A percentile compares a stretch with the other conserved stretches of the same genome.
Evolutionary conservation across 1,140 invertebrate species (phyloP).

Genomic region (Caerostris darwini): DNA sequence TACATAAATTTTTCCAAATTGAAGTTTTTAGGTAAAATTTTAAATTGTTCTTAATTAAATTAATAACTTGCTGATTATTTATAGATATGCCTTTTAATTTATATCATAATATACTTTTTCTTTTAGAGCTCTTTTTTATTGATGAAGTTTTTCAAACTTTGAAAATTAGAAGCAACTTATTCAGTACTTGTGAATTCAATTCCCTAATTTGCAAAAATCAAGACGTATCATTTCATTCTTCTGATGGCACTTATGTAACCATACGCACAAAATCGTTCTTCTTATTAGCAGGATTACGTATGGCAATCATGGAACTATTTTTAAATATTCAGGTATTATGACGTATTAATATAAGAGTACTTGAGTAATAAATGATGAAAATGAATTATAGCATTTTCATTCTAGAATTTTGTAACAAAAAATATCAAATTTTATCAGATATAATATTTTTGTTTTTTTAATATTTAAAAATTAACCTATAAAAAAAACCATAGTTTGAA

Average conservation of each 20-base stretch:
- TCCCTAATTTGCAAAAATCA: constrained; percentile 1
- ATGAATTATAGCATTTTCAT: no score
- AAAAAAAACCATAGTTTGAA: no score
- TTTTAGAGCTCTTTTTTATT: neutral
- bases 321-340: constrained; percentile 45
- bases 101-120: neutral
- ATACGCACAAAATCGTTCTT: neutral
- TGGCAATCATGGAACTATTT: constrained; percentile 40
- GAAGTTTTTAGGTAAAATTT: no score
- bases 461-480: no score
- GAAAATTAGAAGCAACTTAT: neutral
- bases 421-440: no score
- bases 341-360: neutral
- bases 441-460: no score
- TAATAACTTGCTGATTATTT: neutral
- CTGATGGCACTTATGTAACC: neutral
- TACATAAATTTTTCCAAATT: no score
- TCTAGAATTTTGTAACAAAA: no score
- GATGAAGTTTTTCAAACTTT: neutral
- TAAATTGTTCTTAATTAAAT: neutral
- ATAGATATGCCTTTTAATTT: neutral
- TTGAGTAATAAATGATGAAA: no score
- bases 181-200: neutral
- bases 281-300: constrained; percentile 34
- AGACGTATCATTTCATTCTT: neutral